Evolutionary conservation across 2,113 vertebrate genomes (phyloP).

Genomic region (Micronycteris hirsuta): DNA sequence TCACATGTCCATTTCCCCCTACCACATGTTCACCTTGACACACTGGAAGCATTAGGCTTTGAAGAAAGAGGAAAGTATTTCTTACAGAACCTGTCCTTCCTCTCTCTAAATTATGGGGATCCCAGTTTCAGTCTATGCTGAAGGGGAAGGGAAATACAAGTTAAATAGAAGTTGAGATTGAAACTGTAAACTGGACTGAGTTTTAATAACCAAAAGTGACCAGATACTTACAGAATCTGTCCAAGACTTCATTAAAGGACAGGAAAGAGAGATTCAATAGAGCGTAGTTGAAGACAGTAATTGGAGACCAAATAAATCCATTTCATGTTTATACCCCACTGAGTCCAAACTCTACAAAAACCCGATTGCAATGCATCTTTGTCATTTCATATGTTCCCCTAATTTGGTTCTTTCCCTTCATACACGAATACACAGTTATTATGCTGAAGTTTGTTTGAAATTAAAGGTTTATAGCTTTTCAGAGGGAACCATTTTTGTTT

Average conservation of each 20-base stretch:
- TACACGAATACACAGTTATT: not conserved
- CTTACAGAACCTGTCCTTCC: not conserved
- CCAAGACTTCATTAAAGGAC: slow-evolving; percentile 7
- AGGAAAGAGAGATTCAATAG: not conserved
- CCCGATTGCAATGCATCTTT: not conserved
- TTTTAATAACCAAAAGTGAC: slow-evolving; percentile 11
- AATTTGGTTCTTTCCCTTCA: not conserved
- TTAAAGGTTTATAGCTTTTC: slow-evolving; percentile 6
- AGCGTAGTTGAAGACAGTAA: not conserved
- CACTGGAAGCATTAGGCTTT: not conserved
- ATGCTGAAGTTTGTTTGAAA: not conserved
- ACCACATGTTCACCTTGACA: not conserved
- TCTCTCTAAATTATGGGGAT: not conserved
- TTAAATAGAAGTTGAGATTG: not conserved
- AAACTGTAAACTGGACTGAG: not conserved
- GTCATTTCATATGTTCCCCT: not conserved
- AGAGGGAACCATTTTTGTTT: not conserved
- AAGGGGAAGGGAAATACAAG: not conserved
- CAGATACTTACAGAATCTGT: not conserved
- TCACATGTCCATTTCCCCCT: not conserved
- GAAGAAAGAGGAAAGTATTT: not conserved
- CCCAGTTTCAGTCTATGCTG: not conserved
- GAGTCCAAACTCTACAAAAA: not conserved
- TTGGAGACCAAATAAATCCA: not conserved
- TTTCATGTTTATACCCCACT: not conserved